Conservation (phyloP, 2,888 invertebrate genomes). For the Drosophila buzzatii region DNA sequence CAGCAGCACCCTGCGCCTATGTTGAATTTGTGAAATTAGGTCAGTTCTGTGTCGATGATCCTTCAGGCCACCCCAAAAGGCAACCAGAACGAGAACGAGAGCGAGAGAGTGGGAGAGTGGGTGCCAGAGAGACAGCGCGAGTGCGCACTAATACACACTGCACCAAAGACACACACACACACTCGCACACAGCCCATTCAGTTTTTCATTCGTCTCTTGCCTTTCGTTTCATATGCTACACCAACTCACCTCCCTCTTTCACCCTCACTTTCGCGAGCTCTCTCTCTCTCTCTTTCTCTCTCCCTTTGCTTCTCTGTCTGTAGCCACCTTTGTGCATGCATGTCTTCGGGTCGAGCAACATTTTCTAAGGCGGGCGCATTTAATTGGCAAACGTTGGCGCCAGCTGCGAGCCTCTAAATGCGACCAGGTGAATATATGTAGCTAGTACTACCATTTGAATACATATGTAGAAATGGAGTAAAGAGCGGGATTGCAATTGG, state of each 20-base stretch:
- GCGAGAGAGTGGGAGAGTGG: conserved; percentile 46
- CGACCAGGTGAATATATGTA: conserved; percentile 44
- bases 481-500: conserved; percentile 4
- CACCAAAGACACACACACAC: conserved; percentile 33
- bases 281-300: not conserved
- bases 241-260: conserved; percentile 8
- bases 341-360: conserved; percentile 30
- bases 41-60: conserved; percentile 86
- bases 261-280: not conserved
- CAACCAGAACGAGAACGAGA: conserved; percentile 31
- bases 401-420: conserved; percentile 61
- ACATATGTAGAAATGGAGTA: not conserved
- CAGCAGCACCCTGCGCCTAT: conserved; percentile 74
- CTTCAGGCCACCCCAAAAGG: conserved; percentile 76
- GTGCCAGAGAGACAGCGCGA: conserved; percentile 59
- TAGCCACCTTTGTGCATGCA: conserved; percentile 26
- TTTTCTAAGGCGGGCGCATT: conserved; percentile 57
- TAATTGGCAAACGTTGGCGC: conserved; percentile 71
- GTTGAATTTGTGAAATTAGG: conserved; percentile 85
- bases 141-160: conserved; percentile 67
- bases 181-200: conserved; percentile 53
- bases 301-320: not conserved
- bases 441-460: conserved; percentile 2
- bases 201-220: conserved; percentile 55
- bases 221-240: conserved; percentile 68